These are phyloP conservation scores for Bellardia pandia DNA, from an alignment of 2,888 invertebrate species.

Conservation along the genomic window DNA sequence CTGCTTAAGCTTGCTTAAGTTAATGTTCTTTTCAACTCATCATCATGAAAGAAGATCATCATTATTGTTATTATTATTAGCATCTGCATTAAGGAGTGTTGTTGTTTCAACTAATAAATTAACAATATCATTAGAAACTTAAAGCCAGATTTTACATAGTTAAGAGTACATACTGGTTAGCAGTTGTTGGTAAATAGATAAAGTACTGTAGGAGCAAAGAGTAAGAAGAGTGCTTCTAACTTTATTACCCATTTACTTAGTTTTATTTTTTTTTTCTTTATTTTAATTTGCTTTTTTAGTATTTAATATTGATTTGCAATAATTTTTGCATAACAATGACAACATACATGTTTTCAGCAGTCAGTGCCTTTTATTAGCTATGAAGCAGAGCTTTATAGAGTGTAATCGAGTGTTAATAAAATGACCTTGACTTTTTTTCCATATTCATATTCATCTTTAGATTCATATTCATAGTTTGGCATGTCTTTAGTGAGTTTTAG, in stretches of 20 bases:
- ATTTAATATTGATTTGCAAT: constrained; percentile 54
- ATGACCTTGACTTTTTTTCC: constrained; percentile 71
- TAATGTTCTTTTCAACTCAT: constrained; percentile 50
- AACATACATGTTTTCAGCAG: constrained; percentile 37
- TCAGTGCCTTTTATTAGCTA: background rate
- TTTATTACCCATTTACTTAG: background rate
- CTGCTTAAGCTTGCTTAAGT: constrained; percentile 18
- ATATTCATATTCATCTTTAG: constrained; percentile 46
- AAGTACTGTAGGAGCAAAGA: background rate
- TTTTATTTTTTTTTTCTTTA: background rate
- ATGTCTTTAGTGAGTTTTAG: constrained; percentile 23
- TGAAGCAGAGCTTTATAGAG: constrained; percentile 19
- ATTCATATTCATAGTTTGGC: constrained; percentile 29
- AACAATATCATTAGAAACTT: constrained; percentile 5
- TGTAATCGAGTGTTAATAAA: constrained; percentile 50
- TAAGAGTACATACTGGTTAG: no score
- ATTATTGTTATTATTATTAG: constrained; percentile 33
- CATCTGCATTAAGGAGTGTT: constrained; percentile 38
- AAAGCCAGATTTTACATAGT: background rate
- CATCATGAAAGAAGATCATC: constrained; percentile 27
- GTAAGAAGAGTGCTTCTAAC: background rate
- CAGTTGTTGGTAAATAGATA: no score
- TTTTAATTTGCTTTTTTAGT: constrained; percentile 25
- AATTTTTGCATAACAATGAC: constrained; percentile 69
- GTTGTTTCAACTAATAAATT: constrained; percentile 48